phyloP scores from a whole-genome alignment of 2,113 vertebrate species.

The Cinclus mexicanus region DNA sequence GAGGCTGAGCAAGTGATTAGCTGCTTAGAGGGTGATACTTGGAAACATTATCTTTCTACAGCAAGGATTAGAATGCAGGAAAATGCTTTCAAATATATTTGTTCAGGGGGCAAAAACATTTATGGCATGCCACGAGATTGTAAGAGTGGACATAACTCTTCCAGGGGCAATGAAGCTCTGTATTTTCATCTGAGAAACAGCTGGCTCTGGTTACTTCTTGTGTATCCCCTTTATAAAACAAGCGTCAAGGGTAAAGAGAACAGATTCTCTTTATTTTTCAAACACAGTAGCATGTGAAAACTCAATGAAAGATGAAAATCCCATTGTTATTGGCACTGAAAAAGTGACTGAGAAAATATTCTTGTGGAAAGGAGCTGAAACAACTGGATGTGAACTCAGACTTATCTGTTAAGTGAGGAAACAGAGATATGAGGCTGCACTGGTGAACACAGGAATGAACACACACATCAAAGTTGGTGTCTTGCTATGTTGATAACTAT shows the following conservation, averaged over 20 bases:
- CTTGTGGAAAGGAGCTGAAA: neutral
- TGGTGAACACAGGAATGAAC: neutral
- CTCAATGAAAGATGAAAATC: neutral
- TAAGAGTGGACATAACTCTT: constrained; percentile 13
- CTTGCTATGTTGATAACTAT: neutral
- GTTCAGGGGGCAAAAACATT: constrained; percentile 22
- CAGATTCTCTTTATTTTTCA: neutral
- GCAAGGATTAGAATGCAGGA: neutral
- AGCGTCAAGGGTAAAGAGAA: constrained; percentile 7
- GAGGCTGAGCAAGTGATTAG: constrained; percentile 3
- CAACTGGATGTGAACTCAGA: neutral
- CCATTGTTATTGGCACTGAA: neutral
- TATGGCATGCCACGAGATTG: neutral
- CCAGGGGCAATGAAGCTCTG: neutral
- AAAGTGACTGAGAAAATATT: neutral
- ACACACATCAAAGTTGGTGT: neutral
- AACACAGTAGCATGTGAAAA: neutral
- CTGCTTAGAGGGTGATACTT: neutral
- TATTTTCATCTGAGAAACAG: constrained; percentile 11
- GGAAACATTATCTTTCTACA: neutral
- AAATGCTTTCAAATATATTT: constrained; percentile 1
- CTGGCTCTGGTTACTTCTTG: neutral
- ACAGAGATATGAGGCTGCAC: neutral
- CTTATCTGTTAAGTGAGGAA: neutral
- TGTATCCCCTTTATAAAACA: neutral